Percentiles rank a stretch among this genome's conserved stretches.
These are phyloP conservation scores for Anticlea derivata DNA, from an alignment of 2,888 invertebrate genomes.

Conservation along the genomic window DNA sequence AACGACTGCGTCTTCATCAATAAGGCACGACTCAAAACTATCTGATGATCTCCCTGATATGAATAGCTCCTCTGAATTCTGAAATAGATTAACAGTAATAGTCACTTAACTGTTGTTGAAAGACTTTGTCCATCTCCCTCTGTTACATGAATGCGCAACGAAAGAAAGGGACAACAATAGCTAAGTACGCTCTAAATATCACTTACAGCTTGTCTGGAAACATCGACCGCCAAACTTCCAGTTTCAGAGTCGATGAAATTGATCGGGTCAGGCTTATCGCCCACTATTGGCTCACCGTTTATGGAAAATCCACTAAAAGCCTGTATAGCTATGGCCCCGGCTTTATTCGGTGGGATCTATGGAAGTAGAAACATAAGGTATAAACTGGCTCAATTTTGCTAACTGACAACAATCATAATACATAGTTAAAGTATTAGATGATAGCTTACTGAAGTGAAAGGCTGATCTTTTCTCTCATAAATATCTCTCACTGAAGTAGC, in stretches of 20 bases:
- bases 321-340: slow-evolving; percentile 55
- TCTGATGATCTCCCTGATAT: slow-evolving; percentile 66
- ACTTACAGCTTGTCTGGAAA: slow-evolving; percentile 61
- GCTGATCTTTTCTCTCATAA: slow-evolving; percentile 61
- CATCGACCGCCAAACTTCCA: slow-evolving; percentile 54
- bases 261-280: slow-evolving; percentile 60
- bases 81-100: slow-evolving; percentile 1
- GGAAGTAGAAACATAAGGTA: no score
- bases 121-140: no score
- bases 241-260: slow-evolving; percentile 69
- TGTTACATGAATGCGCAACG: no score
- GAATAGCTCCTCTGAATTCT: slow-evolving; percentile 73
- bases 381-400: no score
- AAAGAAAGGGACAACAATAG: background rate
- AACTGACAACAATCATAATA: no score
- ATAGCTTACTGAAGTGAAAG: slow-evolving; percentile 44
- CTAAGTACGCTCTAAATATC: background rate
- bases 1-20: slow-evolving; percentile 66
- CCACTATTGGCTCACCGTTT: slow-evolving; percentile 49
- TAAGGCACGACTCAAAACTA: slow-evolving; percentile 61
- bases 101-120: no score
- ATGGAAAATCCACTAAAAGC: slow-evolving; percentile 73
- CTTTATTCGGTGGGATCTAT: slow-evolving; percentile 43
- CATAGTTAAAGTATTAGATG: background rate
- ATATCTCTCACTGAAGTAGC: slow-evolving; percentile 55